These are phyloP conservation scores for Rhagoletis pomonella DNA, from an alignment of 1,140 invertebrate species.

Conservation along the genomic window DNA sequence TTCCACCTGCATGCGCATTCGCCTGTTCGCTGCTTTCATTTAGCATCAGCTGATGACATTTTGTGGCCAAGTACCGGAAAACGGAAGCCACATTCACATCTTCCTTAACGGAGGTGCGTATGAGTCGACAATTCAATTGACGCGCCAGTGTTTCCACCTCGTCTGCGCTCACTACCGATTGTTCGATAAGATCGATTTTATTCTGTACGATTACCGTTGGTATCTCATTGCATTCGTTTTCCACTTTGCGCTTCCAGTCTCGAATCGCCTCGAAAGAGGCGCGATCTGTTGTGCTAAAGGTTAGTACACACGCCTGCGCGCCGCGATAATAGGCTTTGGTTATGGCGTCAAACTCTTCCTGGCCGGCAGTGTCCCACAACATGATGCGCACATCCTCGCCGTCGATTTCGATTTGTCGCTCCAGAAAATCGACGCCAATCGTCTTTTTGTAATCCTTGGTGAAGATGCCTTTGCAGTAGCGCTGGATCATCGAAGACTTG, in stretches of 20 bases:
- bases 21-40: conserved; percentile 61
- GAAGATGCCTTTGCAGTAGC: conserved; percentile 97
- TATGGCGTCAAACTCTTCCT: conserved; percentile 98
- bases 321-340: conserved; percentile 98
- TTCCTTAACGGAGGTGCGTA: conserved; percentile 96
- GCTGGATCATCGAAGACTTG: conserved; percentile 98
- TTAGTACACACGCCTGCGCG: conserved; percentile 95
- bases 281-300: conserved; percentile 92
- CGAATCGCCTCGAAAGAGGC: conserved; percentile 95
- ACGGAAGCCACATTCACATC: conserved; percentile 95
- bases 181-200: conserved; percentile 96
- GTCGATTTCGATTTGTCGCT: conserved; percentile 93
- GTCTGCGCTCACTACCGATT: conserved; percentile 82
- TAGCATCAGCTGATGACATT: conserved; percentile 78
- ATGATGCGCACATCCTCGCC: conserved; percentile 95
- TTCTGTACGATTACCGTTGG: conserved; percentile 97
- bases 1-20: background rate
- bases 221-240: conserved; percentile 97
- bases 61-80: conserved; percentile 90
- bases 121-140: conserved; percentile 88
- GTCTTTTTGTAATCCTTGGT: conserved; percentile 98
- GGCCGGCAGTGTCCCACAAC: conserved; percentile 95
- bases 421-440: conserved; percentile 97
- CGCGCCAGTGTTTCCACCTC: conserved; percentile 92
- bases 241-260: conserved; percentile 97